Percentiles rank a stretch among this genome's conserved stretches.
These are phyloP conservation scores for Colaptes auratus DNA, from an alignment of 2,113 vertebrate species.

Conservation along the genomic window DNA sequence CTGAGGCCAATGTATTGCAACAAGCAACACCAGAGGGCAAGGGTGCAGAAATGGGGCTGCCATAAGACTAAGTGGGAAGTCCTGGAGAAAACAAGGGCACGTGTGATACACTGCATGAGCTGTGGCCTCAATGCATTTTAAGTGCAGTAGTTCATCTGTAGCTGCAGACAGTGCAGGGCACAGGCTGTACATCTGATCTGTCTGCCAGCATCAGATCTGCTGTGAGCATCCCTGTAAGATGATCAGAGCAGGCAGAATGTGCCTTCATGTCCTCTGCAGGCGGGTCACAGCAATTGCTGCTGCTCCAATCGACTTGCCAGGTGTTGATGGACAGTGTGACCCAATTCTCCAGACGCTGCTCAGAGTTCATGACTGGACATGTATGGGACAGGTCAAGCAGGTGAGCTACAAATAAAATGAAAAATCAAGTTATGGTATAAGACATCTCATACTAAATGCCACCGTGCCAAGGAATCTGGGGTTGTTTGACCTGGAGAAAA, in stretches of 20 bases:
- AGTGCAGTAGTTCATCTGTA: neutral
- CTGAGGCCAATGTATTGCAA: too few species aligned
- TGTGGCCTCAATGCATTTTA: neutral
- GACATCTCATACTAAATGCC: neutral
- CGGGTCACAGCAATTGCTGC: neutral
- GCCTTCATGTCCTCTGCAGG: neutral
- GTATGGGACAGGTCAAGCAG: too few species aligned
- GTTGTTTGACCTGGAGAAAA: neutral
- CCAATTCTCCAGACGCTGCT: neutral
- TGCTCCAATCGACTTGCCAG: neutral
- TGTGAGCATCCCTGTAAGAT: neutral
- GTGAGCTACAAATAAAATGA: neutral
- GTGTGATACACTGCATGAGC: accelerated
- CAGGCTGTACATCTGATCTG: neutral
- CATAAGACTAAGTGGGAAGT: accelerated
- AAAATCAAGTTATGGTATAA: neutral
- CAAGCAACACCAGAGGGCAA: too few species aligned
- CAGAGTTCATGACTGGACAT: neutral
- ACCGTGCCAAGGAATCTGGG: neutral
- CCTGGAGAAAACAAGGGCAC: neutral
- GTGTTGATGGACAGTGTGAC: accelerated
- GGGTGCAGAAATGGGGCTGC: accelerated
- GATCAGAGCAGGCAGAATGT: accelerated
- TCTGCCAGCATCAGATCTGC: neutral
- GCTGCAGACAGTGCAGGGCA: neutral